Evolutionary conservation across 2,797 vertebrate genomes (phyloP).

Genomic region (Remorina albescens): DNA sequence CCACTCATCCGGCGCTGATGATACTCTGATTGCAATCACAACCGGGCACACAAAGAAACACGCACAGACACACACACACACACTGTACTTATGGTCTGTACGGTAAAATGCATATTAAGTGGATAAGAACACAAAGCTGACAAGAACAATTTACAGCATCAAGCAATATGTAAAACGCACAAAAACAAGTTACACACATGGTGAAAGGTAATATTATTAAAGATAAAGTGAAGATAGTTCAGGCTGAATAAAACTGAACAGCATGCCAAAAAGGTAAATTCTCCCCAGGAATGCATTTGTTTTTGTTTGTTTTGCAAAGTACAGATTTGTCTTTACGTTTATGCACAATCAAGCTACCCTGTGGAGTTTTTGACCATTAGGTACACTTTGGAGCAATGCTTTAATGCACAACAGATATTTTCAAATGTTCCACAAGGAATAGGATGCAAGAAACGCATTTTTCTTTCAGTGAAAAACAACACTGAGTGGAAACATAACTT

Average conservation of each 20-base stretch:
- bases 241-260: background rate
- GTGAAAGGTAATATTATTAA: background rate
- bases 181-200: background rate
- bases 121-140: background rate
- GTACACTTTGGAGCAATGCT: background rate
- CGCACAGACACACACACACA: slow-evolving; percentile 1
- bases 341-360: background rate
- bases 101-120: slow-evolving; percentile 15
- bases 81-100: slow-evolving; percentile 8
- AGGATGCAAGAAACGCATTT: background rate
- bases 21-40: slow-evolving; percentile 82
- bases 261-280: background rate
- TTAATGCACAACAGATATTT: background rate
- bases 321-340: background rate
- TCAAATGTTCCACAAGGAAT: slow-evolving; percentile 2
- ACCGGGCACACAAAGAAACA: slow-evolving; percentile 33
- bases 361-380: slow-evolving; percentile 1
- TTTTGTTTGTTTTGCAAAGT: background rate
- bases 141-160: background rate
- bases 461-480: background rate
- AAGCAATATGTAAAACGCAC: background rate
- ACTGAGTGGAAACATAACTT: background rate
- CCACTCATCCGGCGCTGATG: slow-evolving; percentile 56
- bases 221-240: background rate
- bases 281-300: background rate